Evolutionary conservation across 2,888 invertebrate genomes (phyloP), one percentile per base, ranked within the genome.

Genomic region (Melinopterus prodromus): DNA sequence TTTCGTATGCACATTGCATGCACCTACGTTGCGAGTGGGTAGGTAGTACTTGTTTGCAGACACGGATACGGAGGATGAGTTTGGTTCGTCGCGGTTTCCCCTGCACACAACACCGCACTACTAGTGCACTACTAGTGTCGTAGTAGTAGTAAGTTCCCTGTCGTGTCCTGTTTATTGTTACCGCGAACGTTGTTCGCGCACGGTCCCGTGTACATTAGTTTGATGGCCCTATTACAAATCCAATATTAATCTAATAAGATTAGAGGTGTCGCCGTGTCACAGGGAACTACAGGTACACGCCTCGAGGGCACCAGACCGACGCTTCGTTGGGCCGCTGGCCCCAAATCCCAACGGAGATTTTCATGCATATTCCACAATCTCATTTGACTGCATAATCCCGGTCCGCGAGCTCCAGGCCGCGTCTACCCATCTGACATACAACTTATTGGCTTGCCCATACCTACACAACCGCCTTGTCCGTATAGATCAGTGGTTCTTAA

Each of bases 311-410:
- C 76, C 78, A 81, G 78, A 79, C 79, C 78, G 75, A 71, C 78
- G 84, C 79, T 12, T 53, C 53, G 53, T 6, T 4, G 53, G 53
- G 53, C 53, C 2, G 53, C 53, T 9, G 53, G 3, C 53, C 53
- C 53, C 82, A 71, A 81, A 82, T 82, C 87, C 87, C 87, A 84
- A 83, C 82, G 85, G 86, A 85, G 85, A 86, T 84, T 87, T 88
- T 86, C 88, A 88, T 89, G 88, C 88, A 89, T 89, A 89, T 89
- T 88, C 88, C 87, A 88, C 86, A 87, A 88, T 88, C 88, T 89
- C 88, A 88, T 89, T 88, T 88, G 88, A 88, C 88, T 88, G 86
- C 87, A 87, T 88, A 88, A 89, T 88, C 88, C 87, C 84, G 84
- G 84, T 83, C 86, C 85, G 84, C 86, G 85, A 85, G 85, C 85